Conservation (phyloP, 2,888 invertebrate species). For the Drosophila maculinotata region DNA sequence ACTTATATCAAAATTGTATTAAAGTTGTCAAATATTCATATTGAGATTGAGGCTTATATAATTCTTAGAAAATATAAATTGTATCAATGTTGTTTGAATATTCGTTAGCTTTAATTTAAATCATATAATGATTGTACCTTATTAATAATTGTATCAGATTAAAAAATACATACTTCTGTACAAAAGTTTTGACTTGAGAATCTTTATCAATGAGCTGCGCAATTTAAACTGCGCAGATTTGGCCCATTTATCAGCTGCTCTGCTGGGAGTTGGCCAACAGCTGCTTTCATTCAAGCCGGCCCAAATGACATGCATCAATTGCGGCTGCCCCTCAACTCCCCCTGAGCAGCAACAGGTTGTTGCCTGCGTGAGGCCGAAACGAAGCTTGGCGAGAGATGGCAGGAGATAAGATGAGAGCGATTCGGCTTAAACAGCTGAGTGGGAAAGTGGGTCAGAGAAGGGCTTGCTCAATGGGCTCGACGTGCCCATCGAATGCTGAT, state of each 20-base stretch:
- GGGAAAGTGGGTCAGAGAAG: slow-evolving; percentile 55
- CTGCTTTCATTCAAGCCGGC: slow-evolving; percentile 24
- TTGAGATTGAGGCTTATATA: too few species aligned
- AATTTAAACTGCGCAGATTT: slow-evolving; percentile 53
- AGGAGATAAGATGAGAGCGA: slow-evolving; percentile 8
- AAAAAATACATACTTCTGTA: background rate
- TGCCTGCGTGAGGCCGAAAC: slow-evolving; percentile 51
- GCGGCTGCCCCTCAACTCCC: background rate
- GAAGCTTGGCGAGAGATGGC: slow-evolving; percentile 18
- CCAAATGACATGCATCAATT: slow-evolving; percentile 15
- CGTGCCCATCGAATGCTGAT: slow-evolving; percentile 27
- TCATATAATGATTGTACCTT: too few species aligned
- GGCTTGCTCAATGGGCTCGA: too few species aligned
- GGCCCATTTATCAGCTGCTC: slow-evolving; percentile 34
- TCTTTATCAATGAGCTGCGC: slow-evolving; percentile 52
- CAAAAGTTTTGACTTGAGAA: background rate
- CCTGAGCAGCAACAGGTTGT: slow-evolving; percentile 56
- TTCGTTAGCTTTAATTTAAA: too few species aligned
- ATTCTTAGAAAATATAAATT: too few species aligned
- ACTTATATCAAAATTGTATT: too few species aligned
- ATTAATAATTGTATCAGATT: too few species aligned
- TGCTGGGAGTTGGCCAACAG: slow-evolving; percentile 16
- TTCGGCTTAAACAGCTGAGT: slow-evolving; percentile 56
- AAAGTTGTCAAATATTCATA: too few species aligned
- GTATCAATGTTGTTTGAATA: too few species aligned